Base-by-base conservation (phyloP, 35 echinoderm and acorn worm genomes). In the Chiridota heheva region DNA sequence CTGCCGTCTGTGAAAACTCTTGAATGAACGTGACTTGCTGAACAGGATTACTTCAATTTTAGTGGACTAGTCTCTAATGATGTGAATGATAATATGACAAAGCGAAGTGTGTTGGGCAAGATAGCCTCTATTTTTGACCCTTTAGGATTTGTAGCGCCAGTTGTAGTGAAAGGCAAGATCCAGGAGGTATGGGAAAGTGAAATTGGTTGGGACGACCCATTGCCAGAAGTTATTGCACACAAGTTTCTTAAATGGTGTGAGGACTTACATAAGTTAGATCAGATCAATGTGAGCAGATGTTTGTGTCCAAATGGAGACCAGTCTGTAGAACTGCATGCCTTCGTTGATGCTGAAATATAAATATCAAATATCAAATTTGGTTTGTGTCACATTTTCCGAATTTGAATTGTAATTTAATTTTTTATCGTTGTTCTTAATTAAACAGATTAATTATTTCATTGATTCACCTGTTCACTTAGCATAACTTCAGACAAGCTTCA, bases 171-270 rank as follows among this genome's bases (percentile, higher is more conserved):
- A 8, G 82, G 27, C 3, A 86, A 86, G 39, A 73, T 86, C 38
- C 82, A 86, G 34, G 69, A 76, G 1, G 48, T 86, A 32, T 86
- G 82, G 82, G 82, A 36, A 66, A 60, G 40, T 34, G 82, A 70
- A 25, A n/a, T 42, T 24, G 22, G 1, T 1, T 86, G 82, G 82
- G 82, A 86, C 66, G 69, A 86, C 28, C 13, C 4, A 76, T 61
- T 86, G 36, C 30, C 32, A 3, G 4, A 16, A 20, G 16, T 24
- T 22, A 40, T 84, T 58, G 46, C 2, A 40, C 20, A 72, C 0
- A 84, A 84, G 48, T 34, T 84, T 67, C 4, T 27, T 17, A 39
- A 32, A 13, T 73, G 43, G 70, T 41, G 17, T 51, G 42, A 30
- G 28, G 70, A 31, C 38, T 32, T 73, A 20, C 8, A 27, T 5